Percentiles rank a stretch among this genome's conserved stretches.
phyloP scores from a whole-genome alignment of 2,113 vertebrate genomes.

The Oreocharis arfaki region DNA sequence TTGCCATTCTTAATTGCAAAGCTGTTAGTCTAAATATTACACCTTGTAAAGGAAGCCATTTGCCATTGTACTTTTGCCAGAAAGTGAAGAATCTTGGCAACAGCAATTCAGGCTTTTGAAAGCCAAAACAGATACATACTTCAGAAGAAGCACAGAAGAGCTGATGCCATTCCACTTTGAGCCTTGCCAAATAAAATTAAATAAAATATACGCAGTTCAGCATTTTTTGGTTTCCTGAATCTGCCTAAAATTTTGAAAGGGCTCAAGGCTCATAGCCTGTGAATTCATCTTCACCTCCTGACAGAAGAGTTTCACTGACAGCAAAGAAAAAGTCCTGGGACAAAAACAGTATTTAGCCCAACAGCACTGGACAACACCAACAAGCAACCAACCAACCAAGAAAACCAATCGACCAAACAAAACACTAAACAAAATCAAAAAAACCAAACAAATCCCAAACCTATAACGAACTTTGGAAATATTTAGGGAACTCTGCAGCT shows the following conservation, averaged over 20 bases:
- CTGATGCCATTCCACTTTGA: slow-evolving; percentile 39
- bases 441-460: not conserved
- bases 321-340: not conserved
- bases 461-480: not conserved
- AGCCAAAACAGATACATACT: slow-evolving; percentile 60
- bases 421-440: not conserved
- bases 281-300: not conserved
- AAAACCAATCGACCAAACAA: not conserved
- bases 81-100: slow-evolving; percentile 61
- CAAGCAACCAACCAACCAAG: not conserved
- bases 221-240: slow-evolving; percentile 13
- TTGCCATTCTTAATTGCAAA: slow-evolving; percentile 66
- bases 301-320: not conserved
- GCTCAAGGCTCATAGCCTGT: not conserved
- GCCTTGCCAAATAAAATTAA: slow-evolving; percentile 53
- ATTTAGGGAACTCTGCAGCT: not conserved
- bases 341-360: not conserved
- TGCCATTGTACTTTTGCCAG: slow-evolving; percentile 63
- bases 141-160: slow-evolving; percentile 45
- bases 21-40: slow-evolving; percentile 68
- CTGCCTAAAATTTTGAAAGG: not conserved
- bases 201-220: slow-evolving; percentile 32
- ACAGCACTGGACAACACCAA: not conserved
- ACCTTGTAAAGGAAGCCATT: slow-evolving; percentile 67
- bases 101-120: slow-evolving; percentile 46